Conservation (phyloP, 2,888 invertebrate species). For the Oligia latruncula region DNA sequence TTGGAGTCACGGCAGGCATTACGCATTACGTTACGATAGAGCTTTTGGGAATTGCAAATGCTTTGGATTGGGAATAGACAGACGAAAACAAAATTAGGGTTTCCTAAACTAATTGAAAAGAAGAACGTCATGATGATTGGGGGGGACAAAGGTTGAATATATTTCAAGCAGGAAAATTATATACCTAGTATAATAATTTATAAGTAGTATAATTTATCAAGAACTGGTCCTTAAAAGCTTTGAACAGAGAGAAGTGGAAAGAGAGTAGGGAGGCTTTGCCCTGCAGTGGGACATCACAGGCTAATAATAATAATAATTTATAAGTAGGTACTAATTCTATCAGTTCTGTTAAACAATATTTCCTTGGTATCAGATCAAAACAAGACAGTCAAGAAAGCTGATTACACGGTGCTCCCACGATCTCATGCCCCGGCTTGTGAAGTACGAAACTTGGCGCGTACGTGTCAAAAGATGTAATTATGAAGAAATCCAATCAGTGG, state of each 20-base stretch:
- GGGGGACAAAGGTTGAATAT: neutral
- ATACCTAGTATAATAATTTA: too few relatives aligned
- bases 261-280: too few relatives aligned
- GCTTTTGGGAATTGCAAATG: neutral
- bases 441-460: slow-evolving; percentile 89
- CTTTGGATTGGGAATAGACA: neutral
- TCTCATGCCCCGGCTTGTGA: slow-evolving; percentile 85
- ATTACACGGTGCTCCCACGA: slow-evolving; percentile 90
- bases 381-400: slow-evolving; percentile 88
- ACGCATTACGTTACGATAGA: neutral
- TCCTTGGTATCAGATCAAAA: slow-evolving; percentile 83
- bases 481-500: slow-evolving; percentile 90
- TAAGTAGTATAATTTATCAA: too few relatives aligned
- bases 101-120: neutral
- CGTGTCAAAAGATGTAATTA: slow-evolving; percentile 90
- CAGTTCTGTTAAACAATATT: slow-evolving; percentile 72
- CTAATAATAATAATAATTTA: too few relatives aligned
- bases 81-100: neutral
- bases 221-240: too few relatives aligned
- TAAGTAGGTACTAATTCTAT: slow-evolving; percentile 37
- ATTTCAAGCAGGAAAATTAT: neutral
- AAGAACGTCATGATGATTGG: neutral
- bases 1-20: neutral
- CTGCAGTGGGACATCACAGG: too few relatives aligned
- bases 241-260: too few relatives aligned